Percentiles rank a stretch among this genome's conserved stretches.
phyloP scores from a whole-genome alignment of 2,888 invertebrate species.

The Drosophila lutescens region DNA sequence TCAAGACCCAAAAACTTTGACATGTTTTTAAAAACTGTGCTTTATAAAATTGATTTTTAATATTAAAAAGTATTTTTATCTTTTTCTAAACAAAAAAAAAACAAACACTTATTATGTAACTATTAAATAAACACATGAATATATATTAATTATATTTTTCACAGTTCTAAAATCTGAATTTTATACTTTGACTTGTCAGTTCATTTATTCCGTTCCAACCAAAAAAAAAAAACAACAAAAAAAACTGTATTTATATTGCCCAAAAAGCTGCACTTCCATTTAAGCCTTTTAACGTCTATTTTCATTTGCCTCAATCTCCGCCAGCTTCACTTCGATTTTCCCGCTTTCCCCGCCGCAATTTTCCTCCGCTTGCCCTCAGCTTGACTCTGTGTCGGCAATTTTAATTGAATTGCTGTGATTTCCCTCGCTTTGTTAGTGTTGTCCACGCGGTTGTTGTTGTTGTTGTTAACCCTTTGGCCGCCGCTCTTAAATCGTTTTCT shows the following conservation, averaged over 20 bases:
- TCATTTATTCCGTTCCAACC: not conserved
- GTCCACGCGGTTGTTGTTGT: slow-evolving; percentile 8
- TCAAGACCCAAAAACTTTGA: no score
- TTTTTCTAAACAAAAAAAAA: no score
- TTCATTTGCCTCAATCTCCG: slow-evolving; percentile 35
- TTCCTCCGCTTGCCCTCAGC: slow-evolving; percentile 2
- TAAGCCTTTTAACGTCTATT: slow-evolving; percentile 47
- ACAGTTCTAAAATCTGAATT: no score
- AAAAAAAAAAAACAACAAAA: not conserved
- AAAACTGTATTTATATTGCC: not conserved
- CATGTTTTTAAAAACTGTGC: no score
- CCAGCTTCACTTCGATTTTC: slow-evolving; percentile 12
- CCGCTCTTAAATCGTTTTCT: slow-evolving; percentile 23
- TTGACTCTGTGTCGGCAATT: slow-evolving; percentile 36
- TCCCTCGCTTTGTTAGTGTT: slow-evolving; percentile 15
- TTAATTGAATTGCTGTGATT: slow-evolving; percentile 67
- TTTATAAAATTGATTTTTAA: no score
- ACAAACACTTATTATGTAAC: no score
- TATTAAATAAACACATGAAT: no score
- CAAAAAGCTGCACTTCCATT: slow-evolving; percentile 46
- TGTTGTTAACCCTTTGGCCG: slow-evolving; percentile 34
- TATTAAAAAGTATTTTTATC: no score
- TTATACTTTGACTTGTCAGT: no score
- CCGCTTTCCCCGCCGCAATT: not conserved
- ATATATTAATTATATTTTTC: no score